phyloP scores from a whole-genome alignment of 2,113 vertebrate species.

The Cricetomys ansorgei region DNA sequence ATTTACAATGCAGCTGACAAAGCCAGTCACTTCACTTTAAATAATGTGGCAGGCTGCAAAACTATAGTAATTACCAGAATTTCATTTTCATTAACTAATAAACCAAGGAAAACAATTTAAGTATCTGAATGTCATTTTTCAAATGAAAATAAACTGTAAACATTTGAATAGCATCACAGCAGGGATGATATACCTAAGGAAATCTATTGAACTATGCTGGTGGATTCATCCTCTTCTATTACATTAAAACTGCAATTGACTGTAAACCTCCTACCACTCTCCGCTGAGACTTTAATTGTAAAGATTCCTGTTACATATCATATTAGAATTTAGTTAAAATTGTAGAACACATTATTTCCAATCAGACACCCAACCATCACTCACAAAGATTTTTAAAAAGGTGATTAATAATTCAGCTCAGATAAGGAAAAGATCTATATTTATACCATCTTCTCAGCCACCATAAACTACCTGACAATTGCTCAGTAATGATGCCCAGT shows the following conservation, averaged over 20 bases:
- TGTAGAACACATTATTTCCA: constrained; percentile 94
- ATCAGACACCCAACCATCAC: constrained; percentile 92
- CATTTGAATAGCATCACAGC: constrained; percentile 92
- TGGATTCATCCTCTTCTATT: constrained; percentile 89
- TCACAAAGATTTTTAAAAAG: constrained; percentile 94
- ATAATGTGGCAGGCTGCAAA: constrained; percentile 85
- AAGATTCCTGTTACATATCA: constrained; percentile 92
- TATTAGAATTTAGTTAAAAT: constrained; percentile 94
- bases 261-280: constrained; percentile 90
- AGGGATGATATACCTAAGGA: constrained; percentile 90
- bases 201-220: constrained; percentile 89
- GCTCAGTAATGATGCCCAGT: constrained; percentile 99
- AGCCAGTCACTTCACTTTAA: constrained; percentile 85
- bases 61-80: constrained; percentile 87
- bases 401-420: constrained; percentile 96
- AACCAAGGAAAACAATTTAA: constrained; percentile 88
- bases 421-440: constrained; percentile 97
- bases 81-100: constrained; percentile 90
- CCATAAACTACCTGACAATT: constrained; percentile 99
- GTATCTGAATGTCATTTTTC: constrained; percentile 88
- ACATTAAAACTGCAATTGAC: constrained; percentile 91
- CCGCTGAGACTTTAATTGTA: constrained; percentile 93
- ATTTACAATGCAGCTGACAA: constrained; percentile 82
- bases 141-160: constrained; percentile 92
- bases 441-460: constrained; percentile 95